Evolutionary conservation across 2,797 vertebrate genomes (phyloP).

Genomic region (Myripristis murdjan): DNA sequence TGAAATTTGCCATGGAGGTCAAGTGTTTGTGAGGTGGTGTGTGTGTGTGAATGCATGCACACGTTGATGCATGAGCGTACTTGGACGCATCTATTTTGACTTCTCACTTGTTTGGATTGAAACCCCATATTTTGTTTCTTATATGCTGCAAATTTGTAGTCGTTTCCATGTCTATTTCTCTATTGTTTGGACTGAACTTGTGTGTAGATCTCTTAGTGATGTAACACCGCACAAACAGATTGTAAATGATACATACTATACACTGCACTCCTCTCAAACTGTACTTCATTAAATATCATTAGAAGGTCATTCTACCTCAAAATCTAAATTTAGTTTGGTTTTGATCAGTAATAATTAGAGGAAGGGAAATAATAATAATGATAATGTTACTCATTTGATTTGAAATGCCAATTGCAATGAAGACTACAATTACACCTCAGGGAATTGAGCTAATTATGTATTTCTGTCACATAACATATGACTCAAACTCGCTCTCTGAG

Average conservation of each 20-base stretch:
- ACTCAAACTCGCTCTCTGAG: conserved; percentile 23
- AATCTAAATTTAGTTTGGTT: conserved; percentile 32
- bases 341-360: conserved; percentile 39
- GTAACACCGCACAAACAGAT: conserved; percentile 17
- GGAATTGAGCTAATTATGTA: conserved; percentile 13
- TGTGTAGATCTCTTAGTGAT: background rate
- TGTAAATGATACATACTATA: background rate
- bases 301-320: conserved; percentile 19
- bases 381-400: conserved; percentile 1
- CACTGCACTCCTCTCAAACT: conserved; percentile 14
- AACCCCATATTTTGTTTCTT: background rate
- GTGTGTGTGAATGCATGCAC: no score
- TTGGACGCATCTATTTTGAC: no score
- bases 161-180: background rate
- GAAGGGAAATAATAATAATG: conserved; percentile 46
- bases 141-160: conserved; percentile 1
- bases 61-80: no score
- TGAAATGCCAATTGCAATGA: conserved; percentile 29
- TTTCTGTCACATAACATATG: conserved; percentile 12
- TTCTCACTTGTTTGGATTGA: no score
- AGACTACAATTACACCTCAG: conserved; percentile 10
- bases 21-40: no score
- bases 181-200: conserved; percentile 13
- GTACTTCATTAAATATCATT: conserved; percentile 1
- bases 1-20: no score